Conservation (phyloP, 1,140 invertebrate species). For the Nylanderia fulva region DNA sequence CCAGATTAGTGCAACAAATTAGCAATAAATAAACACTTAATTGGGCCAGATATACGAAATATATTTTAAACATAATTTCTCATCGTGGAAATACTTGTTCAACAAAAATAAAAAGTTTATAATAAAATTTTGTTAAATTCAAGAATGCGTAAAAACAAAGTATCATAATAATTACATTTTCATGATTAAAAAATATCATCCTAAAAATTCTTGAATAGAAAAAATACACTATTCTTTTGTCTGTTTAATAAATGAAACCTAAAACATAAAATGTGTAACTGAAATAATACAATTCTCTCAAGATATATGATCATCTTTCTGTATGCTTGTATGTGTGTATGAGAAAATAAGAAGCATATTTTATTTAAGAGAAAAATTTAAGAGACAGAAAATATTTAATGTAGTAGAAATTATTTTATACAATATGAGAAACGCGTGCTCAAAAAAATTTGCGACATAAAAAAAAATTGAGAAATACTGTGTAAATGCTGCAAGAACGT, state of each 20-base stretch:
- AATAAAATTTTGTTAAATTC: neutral
- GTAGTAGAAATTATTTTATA: neutral
- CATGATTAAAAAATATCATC: neutral
- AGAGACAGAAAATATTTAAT: neutral
- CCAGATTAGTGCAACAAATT: too few relatives aligned
- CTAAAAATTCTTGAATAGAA: neutral
- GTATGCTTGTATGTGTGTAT: too few relatives aligned
- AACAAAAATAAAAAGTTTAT: neutral
- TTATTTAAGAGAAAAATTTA: neutral
- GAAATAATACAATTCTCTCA: neutral
- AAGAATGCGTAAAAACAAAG: neutral
- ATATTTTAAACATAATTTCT: too few relatives aligned
- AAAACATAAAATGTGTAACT: neutral
- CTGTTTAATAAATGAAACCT: too few relatives aligned
- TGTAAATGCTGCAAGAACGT: constrained; percentile 22
- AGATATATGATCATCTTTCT: neutral
- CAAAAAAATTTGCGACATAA: neutral
- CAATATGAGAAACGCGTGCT: neutral
- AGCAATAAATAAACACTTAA: too few relatives aligned
- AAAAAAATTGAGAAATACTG: neutral
- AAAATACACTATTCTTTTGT: neutral
- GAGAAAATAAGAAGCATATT: neutral
- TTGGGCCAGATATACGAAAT: too few relatives aligned
- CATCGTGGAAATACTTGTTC: too few relatives aligned
- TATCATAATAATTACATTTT: neutral